Evolutionary conservation across 2,888 invertebrate genomes (phyloP), one percentile per base, ranked within the genome.

Genomic region (Drosophila borborema): DNA sequence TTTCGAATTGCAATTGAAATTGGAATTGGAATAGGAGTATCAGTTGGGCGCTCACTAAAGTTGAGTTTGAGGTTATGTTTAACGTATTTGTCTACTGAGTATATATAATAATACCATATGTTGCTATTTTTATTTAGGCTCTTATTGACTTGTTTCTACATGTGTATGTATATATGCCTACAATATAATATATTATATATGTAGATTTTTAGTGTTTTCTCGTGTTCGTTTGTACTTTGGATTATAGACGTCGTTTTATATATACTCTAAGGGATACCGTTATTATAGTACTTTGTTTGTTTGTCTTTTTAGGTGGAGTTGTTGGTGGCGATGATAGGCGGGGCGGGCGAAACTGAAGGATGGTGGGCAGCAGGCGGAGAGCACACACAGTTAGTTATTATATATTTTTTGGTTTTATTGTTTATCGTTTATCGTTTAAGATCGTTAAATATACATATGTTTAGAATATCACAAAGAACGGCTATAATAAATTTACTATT

Each of bases 81-180:
- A 74, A 79, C 69, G 59, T 68, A 74, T 72, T 51, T 70, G 60
- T 59, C 77, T 87, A 82, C 62, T 73, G 46, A 62, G 65, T 77
- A 70, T 76, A 74, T 82, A 65, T 73, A 89, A 74, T 86, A 87
- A 87, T 87, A 87, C 86, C 86, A 87, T 87, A 87, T 87, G 86
- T 89, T 87, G 76, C 86, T 77, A 89, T 73, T 68, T 74, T 72
- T 74, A 54, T 74, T 68, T 81, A 64, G 70, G 74, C 75, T 63
- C 45, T 59, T 67, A 51, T 68, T 70, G 58, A 54, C 61, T 48
- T 40, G 45, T 43, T n/a, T 56, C n/a, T 34, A 28, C 43, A 18
- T 45, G 54, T 65, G 1, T 23, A 31, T 48, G n/a, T 49, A 31
- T 31, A 64, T 66, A 20, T 55, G n/a, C 36, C 46, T 60, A 60